Evolutionary conservation across 2,113 vertebrate species (phyloP), one percentile per base, ranked within the genome.

Genomic region (Puffinus mauretanicus): DNA sequence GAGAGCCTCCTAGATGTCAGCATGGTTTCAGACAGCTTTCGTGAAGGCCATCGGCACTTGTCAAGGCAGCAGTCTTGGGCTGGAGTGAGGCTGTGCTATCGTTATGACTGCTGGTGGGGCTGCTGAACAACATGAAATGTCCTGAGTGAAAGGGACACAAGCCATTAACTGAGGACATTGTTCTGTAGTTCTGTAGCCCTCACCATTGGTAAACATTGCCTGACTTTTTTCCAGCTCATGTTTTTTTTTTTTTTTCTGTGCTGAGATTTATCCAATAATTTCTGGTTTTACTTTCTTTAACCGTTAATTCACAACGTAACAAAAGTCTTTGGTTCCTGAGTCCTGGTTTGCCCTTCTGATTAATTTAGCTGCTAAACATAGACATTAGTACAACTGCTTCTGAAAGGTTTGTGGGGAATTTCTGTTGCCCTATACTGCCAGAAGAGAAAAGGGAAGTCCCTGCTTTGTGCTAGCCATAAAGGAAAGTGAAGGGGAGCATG

Each of bases 11-110:
- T 57, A 10, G 40, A 24, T 52, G 40, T 65, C 54, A 65, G 10
- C 9, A 8, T 13, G 44, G 49, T n/a, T 83, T 54, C 30, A 69
- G 40, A 47, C 44, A 61, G 49, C 46, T 65, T 64, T 78, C 1
- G 1, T 34, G 11, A 83, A 86, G 76, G 18, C 64, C 29, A 7
- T 42, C 0, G 0, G 34, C 70, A 65, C 15, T 69, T 72, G 71
- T 70, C 46, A 60, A 22, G 66, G 36, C 52, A 76, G 69, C 16
- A 67, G 22, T 30, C n/a, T 52, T 62, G 38, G 38, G 44, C 34
- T 51, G 69, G 32, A 86, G 18, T 20, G 60, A 81, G 57, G 18
- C 2, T 65, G 29, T 52, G 36, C 76, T 76, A 4, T 67, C 32
- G 3, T 42, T 70, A 7, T 62, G 67, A 44, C 32, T 67, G 58